phyloP scores from a whole-genome alignment of 2,888 invertebrate genomes.

The Hydropsyche betteni region DNA sequence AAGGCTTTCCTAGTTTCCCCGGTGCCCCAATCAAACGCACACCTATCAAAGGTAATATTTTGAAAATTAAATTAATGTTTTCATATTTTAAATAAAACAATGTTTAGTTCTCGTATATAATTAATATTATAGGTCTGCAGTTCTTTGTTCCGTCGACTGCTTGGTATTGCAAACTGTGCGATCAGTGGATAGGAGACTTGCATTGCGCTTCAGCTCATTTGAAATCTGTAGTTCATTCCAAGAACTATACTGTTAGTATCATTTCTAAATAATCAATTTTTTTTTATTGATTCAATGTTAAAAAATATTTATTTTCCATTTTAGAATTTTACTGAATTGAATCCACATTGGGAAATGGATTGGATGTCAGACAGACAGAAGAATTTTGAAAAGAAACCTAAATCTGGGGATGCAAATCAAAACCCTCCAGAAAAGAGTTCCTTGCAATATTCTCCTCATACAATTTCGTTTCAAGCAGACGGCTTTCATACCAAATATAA shows the following conservation, averaged over 20 bases:
- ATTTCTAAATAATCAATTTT: constrained; percentile 1
- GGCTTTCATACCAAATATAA: constrained; percentile 61
- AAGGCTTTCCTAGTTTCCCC: constrained; percentile 74
- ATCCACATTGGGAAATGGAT: constrained; percentile 88
- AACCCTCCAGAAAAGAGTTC: constrained; percentile 57
- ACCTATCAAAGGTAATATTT: constrained; percentile 77
- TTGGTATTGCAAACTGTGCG: constrained; percentile 91
- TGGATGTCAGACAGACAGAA: constrained; percentile 85
- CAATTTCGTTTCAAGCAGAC: constrained; percentile 62
- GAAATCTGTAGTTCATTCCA: constrained; percentile 80
- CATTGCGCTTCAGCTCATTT: constrained; percentile 89
- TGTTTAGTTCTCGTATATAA: not conserved
- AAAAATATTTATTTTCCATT: constrained; percentile 18
- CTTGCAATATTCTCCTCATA: constrained; percentile 62
- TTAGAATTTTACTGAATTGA: constrained; percentile 82
- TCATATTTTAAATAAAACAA: constrained; percentile 33
- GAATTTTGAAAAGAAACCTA: constrained; percentile 66
- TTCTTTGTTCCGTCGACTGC: constrained; percentile 88
- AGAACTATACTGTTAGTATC: constrained; percentile 79
- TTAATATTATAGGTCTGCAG: constrained; percentile 73
- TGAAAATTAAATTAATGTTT: not conserved
- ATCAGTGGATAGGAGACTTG: constrained; percentile 87
- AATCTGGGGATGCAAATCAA: constrained; percentile 54
- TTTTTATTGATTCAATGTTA: constrained; percentile 11
- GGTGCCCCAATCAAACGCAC: constrained; percentile 79